These are phyloP conservation scores for Harpagifer antarcticus DNA, from an alignment of 2,797 vertebrate species.

Conservation along the genomic window DNA sequence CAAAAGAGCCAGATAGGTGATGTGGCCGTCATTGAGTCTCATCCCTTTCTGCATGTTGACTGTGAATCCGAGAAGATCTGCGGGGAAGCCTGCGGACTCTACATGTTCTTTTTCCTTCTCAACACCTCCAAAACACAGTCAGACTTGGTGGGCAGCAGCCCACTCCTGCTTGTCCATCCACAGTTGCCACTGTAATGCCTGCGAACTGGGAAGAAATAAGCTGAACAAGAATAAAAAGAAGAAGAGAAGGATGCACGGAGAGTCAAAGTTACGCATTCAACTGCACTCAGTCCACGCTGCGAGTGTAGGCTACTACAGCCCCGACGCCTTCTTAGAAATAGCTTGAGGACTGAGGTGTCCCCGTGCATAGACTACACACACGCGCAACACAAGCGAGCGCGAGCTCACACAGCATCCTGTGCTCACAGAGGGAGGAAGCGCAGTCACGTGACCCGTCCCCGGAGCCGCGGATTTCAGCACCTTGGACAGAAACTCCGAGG, in stretches of 20 bases:
- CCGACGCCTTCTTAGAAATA: conserved; percentile 40
- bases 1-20: conserved; percentile 94
- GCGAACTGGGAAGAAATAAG: conserved; percentile 8
- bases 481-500: conserved; percentile 75
- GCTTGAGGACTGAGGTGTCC: conserved; percentile 66
- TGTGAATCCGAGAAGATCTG: conserved; percentile 51
- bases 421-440: conserved; percentile 57
- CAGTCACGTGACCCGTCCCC: conserved; percentile 82
- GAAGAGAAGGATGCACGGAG: conserved; percentile 3
- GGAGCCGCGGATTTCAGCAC: conserved; percentile 75
- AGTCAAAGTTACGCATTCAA: conserved; percentile 53
- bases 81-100: conserved; percentile 58
- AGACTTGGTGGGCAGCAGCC: conserved; percentile 73
- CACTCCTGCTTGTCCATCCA: conserved; percentile 61
- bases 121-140: conserved; percentile 58
- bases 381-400: conserved; percentile 2
- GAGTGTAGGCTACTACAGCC: conserved; percentile 31
- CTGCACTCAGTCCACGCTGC: conserved; percentile 48
- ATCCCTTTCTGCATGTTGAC: conserved; percentile 93
- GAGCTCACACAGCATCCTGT: conserved; percentile 38
- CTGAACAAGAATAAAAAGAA: conserved; percentile 9
- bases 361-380: conserved; percentile 43
- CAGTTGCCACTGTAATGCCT: conserved; percentile 51
- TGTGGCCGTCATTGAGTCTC: conserved; percentile 95
- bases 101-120: conserved; percentile 68